phyloP scores from a whole-genome alignment of 2,113 vertebrate species.

The Cyphomyrus plagiostoma region DNA sequence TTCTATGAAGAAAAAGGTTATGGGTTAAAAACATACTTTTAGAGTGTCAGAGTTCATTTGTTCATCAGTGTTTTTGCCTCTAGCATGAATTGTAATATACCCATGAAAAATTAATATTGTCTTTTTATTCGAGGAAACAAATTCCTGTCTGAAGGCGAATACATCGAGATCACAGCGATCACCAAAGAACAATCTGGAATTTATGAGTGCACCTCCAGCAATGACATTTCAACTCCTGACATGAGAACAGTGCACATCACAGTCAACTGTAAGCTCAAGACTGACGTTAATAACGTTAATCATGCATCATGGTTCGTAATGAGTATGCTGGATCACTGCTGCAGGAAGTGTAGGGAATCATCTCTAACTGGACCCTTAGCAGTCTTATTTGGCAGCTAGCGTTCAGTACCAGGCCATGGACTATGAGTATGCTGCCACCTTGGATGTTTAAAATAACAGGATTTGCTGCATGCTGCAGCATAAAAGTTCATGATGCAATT shows the following conservation, averaged over 20 bases:
- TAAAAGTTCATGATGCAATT: neutral
- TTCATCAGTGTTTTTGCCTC: neutral
- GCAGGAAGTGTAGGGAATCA: neutral
- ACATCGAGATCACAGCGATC: constrained; percentile 82
- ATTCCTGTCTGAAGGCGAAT: constrained; percentile 83
- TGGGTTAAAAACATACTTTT: neutral
- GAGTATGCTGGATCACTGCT: too few relatives aligned
- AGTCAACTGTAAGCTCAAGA: constrained; percentile 81
- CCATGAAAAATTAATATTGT: neutral
- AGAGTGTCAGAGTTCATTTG: neutral
- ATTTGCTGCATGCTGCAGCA: neutral
- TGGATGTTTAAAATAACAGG: neutral
- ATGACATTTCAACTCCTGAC: constrained; percentile 79
- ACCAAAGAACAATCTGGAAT: constrained; percentile 90
- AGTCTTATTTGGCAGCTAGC: neutral
- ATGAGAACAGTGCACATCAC: constrained; percentile 82
- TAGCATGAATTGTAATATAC: neutral
- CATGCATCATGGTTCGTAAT: neutral
- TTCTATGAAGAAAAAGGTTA: neutral
- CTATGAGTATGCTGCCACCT: neutral
- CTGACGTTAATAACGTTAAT: neutral
- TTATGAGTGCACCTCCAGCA: constrained; percentile 87
- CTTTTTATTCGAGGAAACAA: constrained; percentile 63
- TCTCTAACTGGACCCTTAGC: neutral
- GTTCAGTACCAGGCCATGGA: neutral